These are phyloP conservation scores for Thyatira batis DNA, from an alignment of 2,888 invertebrate genomes.

Conservation along the genomic window DNA sequence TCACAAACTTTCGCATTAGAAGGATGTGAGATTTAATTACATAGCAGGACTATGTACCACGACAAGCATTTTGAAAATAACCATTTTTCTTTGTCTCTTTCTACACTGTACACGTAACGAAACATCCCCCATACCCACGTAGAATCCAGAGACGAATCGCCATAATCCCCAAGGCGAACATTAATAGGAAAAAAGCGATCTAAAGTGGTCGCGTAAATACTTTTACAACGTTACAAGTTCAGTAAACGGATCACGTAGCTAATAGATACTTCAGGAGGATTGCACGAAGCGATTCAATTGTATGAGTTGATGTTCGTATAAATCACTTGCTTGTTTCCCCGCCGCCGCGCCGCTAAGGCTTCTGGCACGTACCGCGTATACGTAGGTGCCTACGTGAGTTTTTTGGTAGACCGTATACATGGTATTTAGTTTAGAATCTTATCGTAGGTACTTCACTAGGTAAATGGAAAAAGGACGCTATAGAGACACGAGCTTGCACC, in stretches of 20 bases:
- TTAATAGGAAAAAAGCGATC: constrained; percentile 27
- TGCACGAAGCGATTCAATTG: constrained; percentile 64
- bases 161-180: constrained; percentile 36
- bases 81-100: not conserved
- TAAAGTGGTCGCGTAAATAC: constrained; percentile 36
- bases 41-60: no score
- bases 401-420: not conserved
- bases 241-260: constrained; percentile 54
- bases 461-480: no score
- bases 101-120: not conserved
- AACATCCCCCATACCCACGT: constrained; percentile 10
- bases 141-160: constrained; percentile 25
- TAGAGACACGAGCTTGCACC: no score
- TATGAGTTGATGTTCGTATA: constrained; percentile 58
- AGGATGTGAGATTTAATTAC: no score
- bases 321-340: constrained; percentile 50
- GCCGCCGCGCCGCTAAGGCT: not conserved
- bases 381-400: not conserved
- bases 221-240: constrained; percentile 32
- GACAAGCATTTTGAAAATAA: no score
- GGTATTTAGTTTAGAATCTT: not conserved
- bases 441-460: no score
- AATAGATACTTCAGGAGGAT: constrained; percentile 66
- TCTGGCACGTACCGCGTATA: not conserved
- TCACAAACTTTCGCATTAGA: no score